Evolutionary conservation across 2,888 invertebrate species (phyloP).

Genomic region (Lymantria monacha): DNA sequence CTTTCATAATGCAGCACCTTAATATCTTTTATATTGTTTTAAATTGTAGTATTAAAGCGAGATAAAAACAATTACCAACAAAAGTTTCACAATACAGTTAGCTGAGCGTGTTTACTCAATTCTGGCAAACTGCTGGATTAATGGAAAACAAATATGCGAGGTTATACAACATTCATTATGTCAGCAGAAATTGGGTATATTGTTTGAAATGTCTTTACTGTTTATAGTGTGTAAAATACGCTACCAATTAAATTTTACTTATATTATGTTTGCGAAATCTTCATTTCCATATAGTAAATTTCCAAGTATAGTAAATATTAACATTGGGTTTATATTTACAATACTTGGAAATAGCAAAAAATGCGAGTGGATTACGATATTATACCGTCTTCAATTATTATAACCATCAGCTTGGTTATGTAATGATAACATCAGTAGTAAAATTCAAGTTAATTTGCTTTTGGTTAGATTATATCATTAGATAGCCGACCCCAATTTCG

Average conservation of each 20-base stretch:
- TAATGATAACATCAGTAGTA: not conserved
- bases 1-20: conserved; percentile 22
- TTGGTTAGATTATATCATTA: not conserved
- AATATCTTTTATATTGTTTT: conserved; percentile 12
- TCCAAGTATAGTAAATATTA: too few species aligned
- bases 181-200: conserved; percentile 16
- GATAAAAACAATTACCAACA: conserved; percentile 11
- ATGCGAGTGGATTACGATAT: too few species aligned
- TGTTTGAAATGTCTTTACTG: conserved; percentile 13
- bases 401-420: not conserved
- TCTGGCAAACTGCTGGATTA: conserved; percentile 46
- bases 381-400: too few species aligned
- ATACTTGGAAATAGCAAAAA: too few species aligned
- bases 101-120: conserved; percentile 38
- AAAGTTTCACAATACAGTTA: conserved; percentile 32
- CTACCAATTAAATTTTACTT: too few species aligned
- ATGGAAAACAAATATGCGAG: conserved; percentile 51
- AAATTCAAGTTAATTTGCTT: not conserved
- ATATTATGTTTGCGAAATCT: too few species aligned
- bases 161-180: conserved; percentile 39
- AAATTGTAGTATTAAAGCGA: conserved; percentile 6
- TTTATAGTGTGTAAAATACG: too few species aligned
- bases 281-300: too few species aligned
- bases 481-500: not conserved
- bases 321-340: too few species aligned